Percentiles rank a stretch among this genome's conserved stretches.
Evolutionary conservation across 1,140 invertebrate genomes (phyloP).

Genomic region (Contarinia nasturtii): DNA sequence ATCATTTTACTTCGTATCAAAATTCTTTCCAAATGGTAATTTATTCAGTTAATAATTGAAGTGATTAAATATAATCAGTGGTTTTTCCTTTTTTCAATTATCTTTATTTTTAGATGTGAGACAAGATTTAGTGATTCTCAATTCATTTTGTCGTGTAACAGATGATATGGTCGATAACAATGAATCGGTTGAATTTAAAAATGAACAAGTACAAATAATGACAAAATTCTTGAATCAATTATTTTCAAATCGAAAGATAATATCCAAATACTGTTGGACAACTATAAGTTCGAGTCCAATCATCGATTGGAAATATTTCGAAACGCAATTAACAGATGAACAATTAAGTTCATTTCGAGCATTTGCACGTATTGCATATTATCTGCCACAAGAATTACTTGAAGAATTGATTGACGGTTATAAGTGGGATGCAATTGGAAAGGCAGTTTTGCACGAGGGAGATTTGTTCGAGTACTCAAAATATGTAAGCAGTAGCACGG

Average conservation of each 20-base stretch:
- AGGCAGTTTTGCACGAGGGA: background rate
- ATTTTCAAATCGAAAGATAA: background rate
- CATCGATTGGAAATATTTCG: background rate
- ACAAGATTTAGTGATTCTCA: background rate
- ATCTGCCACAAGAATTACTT: background rate
- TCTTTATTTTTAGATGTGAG: background rate
- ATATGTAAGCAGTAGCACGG: background rate
- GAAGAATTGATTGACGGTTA: background rate
- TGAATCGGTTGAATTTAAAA: background rate
- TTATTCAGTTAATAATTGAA: no score
- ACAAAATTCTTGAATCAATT: background rate
- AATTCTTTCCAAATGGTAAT: background rate
- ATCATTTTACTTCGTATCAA: background rate
- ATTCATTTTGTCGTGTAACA: background rate
- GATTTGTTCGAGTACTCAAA: background rate
- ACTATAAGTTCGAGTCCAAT: background rate
- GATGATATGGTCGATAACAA: background rate
- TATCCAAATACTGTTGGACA: background rate
- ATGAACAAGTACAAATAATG: background rate
- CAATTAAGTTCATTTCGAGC: background rate
- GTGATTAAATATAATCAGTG: no score
- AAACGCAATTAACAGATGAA: background rate
- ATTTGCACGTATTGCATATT: background rate
- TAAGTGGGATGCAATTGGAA: background rate
- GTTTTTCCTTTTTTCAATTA: no score